A percentile compares a stretch with the other conserved stretches of the same genome.
Conservation (phyloP, 2,797 vertebrate genomes). For the Oreochromis grahami region DNA sequence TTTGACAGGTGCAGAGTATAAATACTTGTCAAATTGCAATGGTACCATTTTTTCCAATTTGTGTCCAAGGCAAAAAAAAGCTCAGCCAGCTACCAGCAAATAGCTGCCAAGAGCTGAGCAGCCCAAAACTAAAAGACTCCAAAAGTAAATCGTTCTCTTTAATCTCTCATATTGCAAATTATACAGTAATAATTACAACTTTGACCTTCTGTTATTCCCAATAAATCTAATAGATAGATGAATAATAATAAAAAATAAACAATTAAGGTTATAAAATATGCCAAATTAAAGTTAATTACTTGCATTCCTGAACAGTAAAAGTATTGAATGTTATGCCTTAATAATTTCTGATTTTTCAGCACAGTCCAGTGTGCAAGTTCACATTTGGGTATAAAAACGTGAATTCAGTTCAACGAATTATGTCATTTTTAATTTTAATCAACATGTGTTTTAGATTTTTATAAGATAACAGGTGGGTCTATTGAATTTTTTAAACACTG, state of each 20-base stretch:
- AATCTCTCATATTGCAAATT: neutral
- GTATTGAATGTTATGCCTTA: neutral
- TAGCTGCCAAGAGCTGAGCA: neutral
- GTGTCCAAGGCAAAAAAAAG: neutral
- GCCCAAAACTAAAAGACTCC: neutral
- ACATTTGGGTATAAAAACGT: neutral
- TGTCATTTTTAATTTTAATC: neutral
- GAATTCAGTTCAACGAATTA: neutral
- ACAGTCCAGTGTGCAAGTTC: neutral
- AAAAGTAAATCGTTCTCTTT: neutral
- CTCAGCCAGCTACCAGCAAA: neutral
- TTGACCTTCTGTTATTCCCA: neutral
- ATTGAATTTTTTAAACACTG: neutral
- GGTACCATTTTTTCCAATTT: neutral
- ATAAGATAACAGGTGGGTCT: neutral
- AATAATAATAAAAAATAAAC: neutral
- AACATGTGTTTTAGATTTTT: neutral
- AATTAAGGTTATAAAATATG: neutral
- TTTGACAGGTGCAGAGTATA: neutral
- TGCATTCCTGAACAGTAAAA: neutral
- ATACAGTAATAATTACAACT: neutral
- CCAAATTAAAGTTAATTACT: neutral
- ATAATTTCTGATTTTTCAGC: neutral
- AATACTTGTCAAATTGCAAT: neutral
- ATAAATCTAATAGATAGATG: neutral